Percentiles rank a stretch among this genome's conserved stretches.
phyloP scores from a whole-genome alignment of 2,888 invertebrate species.

The Rapana venosa region DNA sequence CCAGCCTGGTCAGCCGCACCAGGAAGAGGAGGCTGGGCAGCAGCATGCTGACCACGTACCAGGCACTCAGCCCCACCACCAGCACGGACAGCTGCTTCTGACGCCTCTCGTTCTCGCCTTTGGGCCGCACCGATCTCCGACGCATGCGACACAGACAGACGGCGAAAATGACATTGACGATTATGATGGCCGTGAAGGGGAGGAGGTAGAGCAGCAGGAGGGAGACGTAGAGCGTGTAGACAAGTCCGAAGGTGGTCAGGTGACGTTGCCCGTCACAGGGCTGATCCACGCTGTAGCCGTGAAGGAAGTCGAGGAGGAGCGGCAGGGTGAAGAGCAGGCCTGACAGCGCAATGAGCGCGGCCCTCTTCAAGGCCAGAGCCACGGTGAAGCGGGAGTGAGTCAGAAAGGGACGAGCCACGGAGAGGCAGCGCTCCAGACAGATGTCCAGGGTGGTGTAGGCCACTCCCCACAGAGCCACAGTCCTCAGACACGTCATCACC shows the following conservation, averaged over 20 bases:
- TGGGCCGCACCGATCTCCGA: background rate
- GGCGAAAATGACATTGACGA: constrained; percentile 32
- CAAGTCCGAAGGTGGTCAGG: constrained; percentile 36
- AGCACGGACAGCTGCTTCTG: constrained; percentile 21
- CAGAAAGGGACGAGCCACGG: constrained; percentile 31
- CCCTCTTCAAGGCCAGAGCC: constrained; percentile 16
- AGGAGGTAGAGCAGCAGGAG: constrained; percentile 38
- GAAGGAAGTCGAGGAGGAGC: constrained; percentile 25
- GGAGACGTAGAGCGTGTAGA: constrained; percentile 38
- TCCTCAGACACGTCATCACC: constrained; percentile 16
- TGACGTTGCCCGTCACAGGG: background rate
- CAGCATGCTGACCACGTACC: constrained; percentile 43
- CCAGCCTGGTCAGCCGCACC: constrained; percentile 29
- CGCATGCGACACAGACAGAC: constrained; percentile 28
- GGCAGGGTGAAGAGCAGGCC: constrained; percentile 31
- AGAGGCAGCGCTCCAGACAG: constrained; percentile 24
- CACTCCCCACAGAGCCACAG: constrained; percentile 34
- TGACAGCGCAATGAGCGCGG: background rate
- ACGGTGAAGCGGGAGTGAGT: constrained; percentile 30
- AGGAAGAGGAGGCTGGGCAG: constrained; percentile 38
- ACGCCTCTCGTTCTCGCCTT: constrained; percentile 2
- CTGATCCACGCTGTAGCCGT: constrained; percentile 22
- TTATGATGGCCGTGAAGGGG: constrained; percentile 29
- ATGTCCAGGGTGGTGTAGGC: constrained; percentile 37
- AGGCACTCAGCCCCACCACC: constrained; percentile 33